phyloP scores from a whole-genome alignment of 1,140 invertebrate genomes.

The Meloidogyne hapla region DNA sequence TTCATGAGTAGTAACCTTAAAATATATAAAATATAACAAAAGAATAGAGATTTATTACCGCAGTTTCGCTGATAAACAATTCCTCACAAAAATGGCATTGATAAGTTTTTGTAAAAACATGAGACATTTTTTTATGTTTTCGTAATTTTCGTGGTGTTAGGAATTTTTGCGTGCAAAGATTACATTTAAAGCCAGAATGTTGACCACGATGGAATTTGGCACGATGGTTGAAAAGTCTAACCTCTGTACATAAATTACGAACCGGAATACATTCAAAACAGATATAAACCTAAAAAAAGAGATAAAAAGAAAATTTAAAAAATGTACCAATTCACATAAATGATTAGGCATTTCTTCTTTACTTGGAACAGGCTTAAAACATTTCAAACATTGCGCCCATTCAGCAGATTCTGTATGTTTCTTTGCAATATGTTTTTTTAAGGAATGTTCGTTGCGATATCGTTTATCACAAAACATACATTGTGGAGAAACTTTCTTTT shows the following conservation, averaged over 20 bases:
- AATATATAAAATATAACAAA: conserved; percentile 15
- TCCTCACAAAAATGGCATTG: conserved; percentile 63
- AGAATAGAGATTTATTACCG: conserved; percentile 38
- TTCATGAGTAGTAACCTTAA: conserved; percentile 62
- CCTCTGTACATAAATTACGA: conserved; percentile 58
- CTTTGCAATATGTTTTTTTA: conserved; percentile 62
- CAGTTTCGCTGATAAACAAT: conserved; percentile 59
- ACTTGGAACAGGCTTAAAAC: conserved; percentile 54
- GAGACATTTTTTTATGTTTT: conserved; percentile 65
- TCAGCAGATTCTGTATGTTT: conserved; percentile 61
- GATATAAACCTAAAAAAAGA: conserved; percentile 52
- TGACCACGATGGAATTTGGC: conserved; percentile 62
- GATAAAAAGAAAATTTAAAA: conserved; percentile 9
- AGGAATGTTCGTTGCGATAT: conserved; percentile 60
- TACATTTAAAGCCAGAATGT: conserved; percentile 62
- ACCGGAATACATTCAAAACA: conserved; percentile 63
- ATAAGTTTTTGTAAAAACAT: conserved; percentile 64
- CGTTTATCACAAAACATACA: conserved; percentile 63
- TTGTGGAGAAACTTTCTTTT: conserved; percentile 63
- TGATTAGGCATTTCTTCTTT: conserved; percentile 52
- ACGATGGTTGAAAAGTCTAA: conserved; percentile 53
- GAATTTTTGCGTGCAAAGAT: conserved; percentile 62
- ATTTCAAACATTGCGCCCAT: conserved; percentile 61
- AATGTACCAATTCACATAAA: conserved; percentile 58
- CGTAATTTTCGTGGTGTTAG: conserved; percentile 60